Evolutionary conservation across 2,797 vertebrate genomes (phyloP), one percentile per base, ranked within the genome.

Genomic region (Scarus forsteni): DNA sequence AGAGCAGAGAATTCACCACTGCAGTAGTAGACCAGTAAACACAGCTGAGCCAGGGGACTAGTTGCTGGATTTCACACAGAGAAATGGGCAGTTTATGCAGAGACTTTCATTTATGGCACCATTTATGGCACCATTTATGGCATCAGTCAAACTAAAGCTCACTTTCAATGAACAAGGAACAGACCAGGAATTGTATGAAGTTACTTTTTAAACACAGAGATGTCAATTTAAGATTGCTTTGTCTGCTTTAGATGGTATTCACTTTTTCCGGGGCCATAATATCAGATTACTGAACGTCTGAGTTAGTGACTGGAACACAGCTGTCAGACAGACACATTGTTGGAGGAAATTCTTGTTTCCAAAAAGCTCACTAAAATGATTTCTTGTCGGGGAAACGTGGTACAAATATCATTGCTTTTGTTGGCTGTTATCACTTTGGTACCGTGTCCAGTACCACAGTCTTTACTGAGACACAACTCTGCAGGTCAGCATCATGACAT

Each of bases 81-180:
- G 39, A 66, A 42, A 50, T 36, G 16, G 56, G 56, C 68, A 7
- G 5, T 14, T n/a, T 1, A 10, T 14, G n/a, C 11, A 50, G 15
- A 55, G 51, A 45, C 39, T 7, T 42, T 51, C 9, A 7, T 36
- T 66, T 60, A 66, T 73, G 60, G 61, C 56, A 53, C 6, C 27
- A 10, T 36, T 66, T 60, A 66, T 73, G 60, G 61, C 56, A 53
- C 6, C 27, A 10, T n/a, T n/a, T n/a, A n/a, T n/a, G n/a, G n/a
- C 0, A 57, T 35, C 66, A 66, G 13, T 54, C 19, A 45, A n/a
- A 36, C 5, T 5, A 8, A 16, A 58, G 10, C 36, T 18, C 6
- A 52, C 60, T 52, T 19, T 66, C 1, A 43, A 66, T 8, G 8
- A n/a, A n/a, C 19, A 40, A 38, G 18, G 63, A 77, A 71, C 14